A percentile compares a stretch with the other conserved stretches of the same genome.
phyloP scores from a whole-genome alignment of 2,888 invertebrate genomes.

The Deilephila porcellus region DNA sequence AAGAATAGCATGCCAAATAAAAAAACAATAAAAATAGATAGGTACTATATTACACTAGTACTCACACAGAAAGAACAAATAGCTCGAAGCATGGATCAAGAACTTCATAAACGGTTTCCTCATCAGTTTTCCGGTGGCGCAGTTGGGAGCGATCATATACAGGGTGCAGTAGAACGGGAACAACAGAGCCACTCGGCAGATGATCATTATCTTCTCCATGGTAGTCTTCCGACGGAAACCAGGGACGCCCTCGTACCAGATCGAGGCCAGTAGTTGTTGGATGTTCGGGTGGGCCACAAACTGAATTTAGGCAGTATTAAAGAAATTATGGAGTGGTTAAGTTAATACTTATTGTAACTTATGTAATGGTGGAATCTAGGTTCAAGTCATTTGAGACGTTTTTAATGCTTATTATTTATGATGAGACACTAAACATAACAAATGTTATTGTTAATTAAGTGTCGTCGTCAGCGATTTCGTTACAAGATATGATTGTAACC shows the following conservation, averaged over 20 bases:
- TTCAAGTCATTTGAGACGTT: too few relatives aligned
- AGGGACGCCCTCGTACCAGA: constrained; percentile 98
- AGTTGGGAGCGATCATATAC: constrained; percentile 94
- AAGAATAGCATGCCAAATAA: neutral
- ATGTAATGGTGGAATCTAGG: too few relatives aligned
- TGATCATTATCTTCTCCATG: constrained; percentile 89
- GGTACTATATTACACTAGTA: constrained; percentile 45
- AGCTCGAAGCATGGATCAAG: constrained; percentile 96
- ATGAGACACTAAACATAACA: too few relatives aligned
- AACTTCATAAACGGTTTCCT: constrained; percentile 98
- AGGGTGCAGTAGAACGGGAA: constrained; percentile 95
- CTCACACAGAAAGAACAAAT: constrained; percentile 96
- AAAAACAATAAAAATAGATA: too few relatives aligned
- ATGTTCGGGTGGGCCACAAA: constrained; percentile 98
- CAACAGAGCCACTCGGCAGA: constrained; percentile 90
- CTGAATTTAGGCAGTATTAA: constrained; percentile 68
- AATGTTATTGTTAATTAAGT: too few relatives aligned
- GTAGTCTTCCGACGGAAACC: constrained; percentile 94
- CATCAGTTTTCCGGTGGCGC: constrained; percentile 91
- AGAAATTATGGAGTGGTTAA: too few relatives aligned
- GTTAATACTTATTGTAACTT: too few relatives aligned
- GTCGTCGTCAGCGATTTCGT: too few relatives aligned
- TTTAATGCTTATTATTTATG: too few relatives aligned
- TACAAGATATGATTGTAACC: too few relatives aligned
- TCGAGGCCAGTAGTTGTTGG: constrained; percentile 94